phyloP scores from a whole-genome alignment of 92 coral and sea anemone species.

The Epizoanthus illoricatus region DNA sequence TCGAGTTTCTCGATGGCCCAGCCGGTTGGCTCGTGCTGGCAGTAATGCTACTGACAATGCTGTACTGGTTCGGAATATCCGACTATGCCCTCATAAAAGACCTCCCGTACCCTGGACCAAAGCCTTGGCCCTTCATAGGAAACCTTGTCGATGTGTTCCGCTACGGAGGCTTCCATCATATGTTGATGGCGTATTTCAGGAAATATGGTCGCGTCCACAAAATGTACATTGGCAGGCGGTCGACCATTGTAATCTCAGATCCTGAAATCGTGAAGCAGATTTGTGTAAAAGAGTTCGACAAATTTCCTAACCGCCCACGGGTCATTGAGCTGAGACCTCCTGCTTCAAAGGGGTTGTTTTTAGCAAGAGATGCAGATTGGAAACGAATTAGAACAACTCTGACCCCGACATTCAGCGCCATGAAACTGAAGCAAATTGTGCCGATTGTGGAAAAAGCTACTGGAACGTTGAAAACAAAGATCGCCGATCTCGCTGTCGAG shows the following conservation, averaged over 20 bases:
- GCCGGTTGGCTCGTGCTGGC: constrained; percentile 36
- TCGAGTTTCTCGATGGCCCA: constrained; percentile 3
- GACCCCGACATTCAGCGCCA: constrained; percentile 71
- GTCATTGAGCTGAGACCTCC: constrained; percentile 66
- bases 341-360: constrained; percentile 31
- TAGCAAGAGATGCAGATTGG: constrained; percentile 62
- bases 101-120: constrained; percentile 59
- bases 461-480: constrained; percentile 44
- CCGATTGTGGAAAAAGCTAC: constrained; percentile 63
- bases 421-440: constrained; percentile 70
- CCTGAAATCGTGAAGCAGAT: constrained; percentile 76
- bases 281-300: constrained; percentile 71
- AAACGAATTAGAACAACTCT: constrained; percentile 68
- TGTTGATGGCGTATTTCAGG: constrained; percentile 64
- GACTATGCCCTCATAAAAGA: constrained; percentile 51
- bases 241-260: constrained; percentile 60
- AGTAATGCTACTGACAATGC: constrained; percentile 34
- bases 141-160: constrained; percentile 61
- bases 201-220: constrained; percentile 72
- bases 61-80: constrained; percentile 69
- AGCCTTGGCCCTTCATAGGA: constrained; percentile 76
- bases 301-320: constrained; percentile 70
- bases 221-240: constrained; percentile 59
- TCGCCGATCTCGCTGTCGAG: constrained; percentile 51
- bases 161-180: constrained; percentile 74